Base-by-base conservation (phyloP, 2,888 invertebrate species). In the Cosmorhoe ocellata region DNA sequence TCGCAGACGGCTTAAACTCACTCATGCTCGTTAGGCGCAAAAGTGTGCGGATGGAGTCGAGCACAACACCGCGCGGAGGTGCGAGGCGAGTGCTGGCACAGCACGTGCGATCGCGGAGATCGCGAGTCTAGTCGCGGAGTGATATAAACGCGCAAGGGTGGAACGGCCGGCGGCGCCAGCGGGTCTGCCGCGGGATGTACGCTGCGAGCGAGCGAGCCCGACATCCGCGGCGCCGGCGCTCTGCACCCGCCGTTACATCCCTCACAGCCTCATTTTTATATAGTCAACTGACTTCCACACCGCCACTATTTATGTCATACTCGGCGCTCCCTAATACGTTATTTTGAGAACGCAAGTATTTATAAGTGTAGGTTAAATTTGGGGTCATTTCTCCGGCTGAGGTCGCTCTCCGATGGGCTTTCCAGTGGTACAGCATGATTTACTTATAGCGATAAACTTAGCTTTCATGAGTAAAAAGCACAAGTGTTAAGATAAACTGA, bases 201-300 rank as follows among this genome's bases (percentile, higher is more conserved):
- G 75, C 69, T 69, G 70, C 72, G 52, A 46, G 27, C 37, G 69
- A 37, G 41, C 56, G 57, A 74, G 77, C 74, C 76, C 73, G 79
- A 76, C 73, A 69, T 71, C 67, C 76, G 67, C 72, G 77, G 88
- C 89, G 88, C 88, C 88, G 87, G 88, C 89, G 89, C 88, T 65
- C 83, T 85, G 72, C 75, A 60, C 69, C 68, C 75, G 63, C 72
- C 69, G 65, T 80, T 72, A 80, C 81, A 82, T 81, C 83, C 74
- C 78, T 76, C 74, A 79, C 80, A 83, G 74, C 79, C 84, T 81
- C 84, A 87, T 84, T 89, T 88, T 88, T 88, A 88, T 87, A 86
- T 84, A 89, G 85, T 88, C 85, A 79, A 88, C 84, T 88, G 87
- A 87, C 88, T 89, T 88, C 86, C 82, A 83, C 83, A 76, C 82